Evolutionary conservation across 2,888 invertebrate species (phyloP), one percentile per base, ranked within the genome.

Genomic region (Imbricaverruca yamaguchii): DNA sequence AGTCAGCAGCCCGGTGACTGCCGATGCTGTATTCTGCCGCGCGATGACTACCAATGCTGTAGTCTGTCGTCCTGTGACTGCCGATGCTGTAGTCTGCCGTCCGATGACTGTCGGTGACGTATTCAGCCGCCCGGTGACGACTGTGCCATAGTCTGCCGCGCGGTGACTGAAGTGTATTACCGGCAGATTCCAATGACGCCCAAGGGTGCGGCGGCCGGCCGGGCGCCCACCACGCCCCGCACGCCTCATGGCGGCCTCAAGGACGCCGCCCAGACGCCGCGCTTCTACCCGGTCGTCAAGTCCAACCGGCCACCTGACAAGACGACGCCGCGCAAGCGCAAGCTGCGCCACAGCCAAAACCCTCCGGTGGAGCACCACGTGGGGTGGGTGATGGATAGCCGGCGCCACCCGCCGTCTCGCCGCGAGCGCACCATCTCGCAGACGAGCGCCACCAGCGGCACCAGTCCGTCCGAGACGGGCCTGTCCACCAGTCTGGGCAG

Each of bases 371-470:
- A 86, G 80, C 84, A 85, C 63, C 86, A 86, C 82, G 85, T 85
- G 13, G 98, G 98, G 25, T 99, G 98, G 98, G 93, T 99, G 85
- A 94, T 98, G 92, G 98, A 95, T 88, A 91, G 92, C 10, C 92
- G 93, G 86, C 94, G 94, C 86, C 95, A 95, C 87, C 81, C 78
- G 57, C 82, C 82, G 12, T 56, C 39, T 82, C 65, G 56, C 18
- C 65, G 63, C 18, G 57, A 39, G 25, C 77, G 57, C 80, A 61
- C 77, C 23, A 21, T 80, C 21, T 23, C 57, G 21, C 57, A 23
- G 53, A 78, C 39, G 67, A 61, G 39, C n/a, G 80, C 81, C 80
- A 81, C 93, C 79, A 89, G 93, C 83, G 94, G 94, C 85, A 92
- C 94, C 12, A 92, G 92, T 87, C 92, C 92, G 57, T 91, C 89